Conservation (phyloP, 1,140 invertebrate genomes). For the Meloidogyne exigua region DNA sequence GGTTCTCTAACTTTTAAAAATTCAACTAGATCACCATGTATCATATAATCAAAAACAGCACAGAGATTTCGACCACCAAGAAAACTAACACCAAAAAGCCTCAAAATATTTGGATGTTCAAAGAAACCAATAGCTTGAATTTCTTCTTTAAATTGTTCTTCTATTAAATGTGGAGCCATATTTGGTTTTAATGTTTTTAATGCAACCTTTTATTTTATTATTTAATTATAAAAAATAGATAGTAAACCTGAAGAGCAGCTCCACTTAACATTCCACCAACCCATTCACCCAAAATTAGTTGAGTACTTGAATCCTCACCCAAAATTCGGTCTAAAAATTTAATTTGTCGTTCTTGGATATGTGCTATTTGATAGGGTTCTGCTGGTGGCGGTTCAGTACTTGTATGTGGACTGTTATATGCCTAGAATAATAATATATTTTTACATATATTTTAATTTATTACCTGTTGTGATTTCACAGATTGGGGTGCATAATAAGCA, state of each 20-base stretch:
- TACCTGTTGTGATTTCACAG: neutral
- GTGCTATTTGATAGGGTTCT: slow-evolving; percentile 49
- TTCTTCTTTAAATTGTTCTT: slow-evolving; percentile 79
- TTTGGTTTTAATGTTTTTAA: slow-evolving; percentile 40
- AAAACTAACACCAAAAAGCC: slow-evolving; percentile 75
- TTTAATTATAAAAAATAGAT: neutral
- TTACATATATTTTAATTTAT: neutral
- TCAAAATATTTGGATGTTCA: slow-evolving; percentile 80
- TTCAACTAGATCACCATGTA: slow-evolving; percentile 47
- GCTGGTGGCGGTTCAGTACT: slow-evolving; percentile 42
- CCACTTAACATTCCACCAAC: slow-evolving; percentile 40
- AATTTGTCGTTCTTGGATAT: slow-evolving; percentile 46
- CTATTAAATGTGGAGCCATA: slow-evolving; percentile 69
- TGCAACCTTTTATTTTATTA: slow-evolving; percentile 24
- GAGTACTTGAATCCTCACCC: slow-evolving; percentile 43
- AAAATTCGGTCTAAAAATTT: slow-evolving; percentile 35
- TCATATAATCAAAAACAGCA: slow-evolving; percentile 48
- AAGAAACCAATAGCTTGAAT: slow-evolving; percentile 81
- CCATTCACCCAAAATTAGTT: slow-evolving; percentile 38
- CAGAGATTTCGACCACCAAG: slow-evolving; percentile 28
- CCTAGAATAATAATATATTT: neutral
- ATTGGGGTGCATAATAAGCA: neutral
- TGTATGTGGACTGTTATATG: slow-evolving; percentile 41
- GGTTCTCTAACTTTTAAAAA: slow-evolving; percentile 44
- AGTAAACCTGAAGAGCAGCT: slow-evolving; percentile 35